Evolutionary conservation across 2,888 invertebrate genomes (phyloP).

Genomic region (Quadriops clusia): DNA sequence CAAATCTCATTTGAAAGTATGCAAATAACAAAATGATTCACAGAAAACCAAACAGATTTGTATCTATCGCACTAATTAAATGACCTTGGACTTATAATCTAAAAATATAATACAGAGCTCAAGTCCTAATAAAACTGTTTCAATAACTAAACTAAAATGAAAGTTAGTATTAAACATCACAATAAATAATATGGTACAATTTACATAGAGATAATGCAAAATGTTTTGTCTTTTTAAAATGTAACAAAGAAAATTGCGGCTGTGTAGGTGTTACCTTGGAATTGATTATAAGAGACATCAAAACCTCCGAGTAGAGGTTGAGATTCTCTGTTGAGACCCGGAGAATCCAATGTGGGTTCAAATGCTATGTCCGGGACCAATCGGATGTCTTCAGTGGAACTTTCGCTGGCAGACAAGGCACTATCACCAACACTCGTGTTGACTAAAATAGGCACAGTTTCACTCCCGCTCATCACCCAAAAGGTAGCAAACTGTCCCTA

Average conservation of each 20-base stretch:
- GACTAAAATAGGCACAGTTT: conserved; percentile 33
- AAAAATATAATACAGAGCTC: too few species aligned
- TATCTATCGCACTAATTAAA: too few species aligned
- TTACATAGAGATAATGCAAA: neutral
- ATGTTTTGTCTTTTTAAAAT: neutral
- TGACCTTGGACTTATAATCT: too few species aligned
- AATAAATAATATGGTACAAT: conserved; percentile 1
- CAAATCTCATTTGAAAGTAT: too few species aligned
- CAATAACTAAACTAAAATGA: too few species aligned
- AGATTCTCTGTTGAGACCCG: conserved; percentile 78
- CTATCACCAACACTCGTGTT: conserved; percentile 28
- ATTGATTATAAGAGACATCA: conserved; percentile 69
- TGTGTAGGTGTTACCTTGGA: conserved; percentile 54
- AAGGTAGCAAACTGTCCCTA: conserved; percentile 9
- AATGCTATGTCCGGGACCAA: conserved; percentile 75
- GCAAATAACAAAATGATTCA: too few species aligned
- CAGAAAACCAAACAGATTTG: too few species aligned
- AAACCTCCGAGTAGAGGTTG: conserved; percentile 86
- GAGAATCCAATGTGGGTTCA: conserved; percentile 72
- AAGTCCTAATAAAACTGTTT: too few species aligned
- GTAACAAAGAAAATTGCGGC: neutral
- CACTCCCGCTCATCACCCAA: conserved; percentile 35
- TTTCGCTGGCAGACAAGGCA: conserved; percentile 27
- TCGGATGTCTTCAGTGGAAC: conserved; percentile 53
- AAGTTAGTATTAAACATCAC: too few species aligned